Percentiles rank a stretch among this genome's conserved stretches.
Evolutionary conservation across 30 jellyfish, hydroid and myxozoan species (phyloP).

Genomic region (Aurelia aurita complex sp. Pacific): DNA sequence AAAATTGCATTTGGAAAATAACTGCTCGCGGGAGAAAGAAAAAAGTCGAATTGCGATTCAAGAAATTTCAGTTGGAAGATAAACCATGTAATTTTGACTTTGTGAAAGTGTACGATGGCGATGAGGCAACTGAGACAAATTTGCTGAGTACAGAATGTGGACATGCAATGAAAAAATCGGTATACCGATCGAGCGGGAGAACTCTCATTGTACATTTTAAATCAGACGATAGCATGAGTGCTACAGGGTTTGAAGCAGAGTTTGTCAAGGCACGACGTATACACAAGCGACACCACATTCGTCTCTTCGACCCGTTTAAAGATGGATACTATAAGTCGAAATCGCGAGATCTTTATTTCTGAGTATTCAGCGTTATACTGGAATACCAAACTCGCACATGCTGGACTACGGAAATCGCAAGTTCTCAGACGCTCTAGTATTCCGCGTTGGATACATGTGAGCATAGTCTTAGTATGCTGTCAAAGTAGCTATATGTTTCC

Average conservation of each 20-base stretch:
- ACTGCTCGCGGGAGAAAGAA: slow-evolving; percentile 39
- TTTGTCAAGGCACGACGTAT: slow-evolving; percentile 22
- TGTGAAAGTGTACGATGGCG: slow-evolving; percentile 70
- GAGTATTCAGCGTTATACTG: not conserved
- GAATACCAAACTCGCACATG: too few relatives aligned
- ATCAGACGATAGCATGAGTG: slow-evolving; percentile 62
- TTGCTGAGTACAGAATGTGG: slow-evolving; percentile 63
- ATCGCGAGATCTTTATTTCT: slow-evolving; percentile 51
- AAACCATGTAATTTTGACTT: slow-evolving; percentile 74
- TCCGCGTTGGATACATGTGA: too few relatives aligned
- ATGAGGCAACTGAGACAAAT: slow-evolving; percentile 5
- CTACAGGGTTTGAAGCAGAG: slow-evolving; percentile 55
- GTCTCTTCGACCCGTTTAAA: slow-evolving; percentile 51
- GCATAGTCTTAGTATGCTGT: too few relatives aligned
- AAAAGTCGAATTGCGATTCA: slow-evolving; percentile 35
- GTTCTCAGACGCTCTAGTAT: too few relatives aligned
- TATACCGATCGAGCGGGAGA: slow-evolving; percentile 52
- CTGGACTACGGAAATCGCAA: too few relatives aligned
- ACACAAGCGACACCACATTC: slow-evolving; percentile 52
- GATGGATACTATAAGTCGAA: slow-evolving; percentile 40
- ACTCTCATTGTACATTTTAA: slow-evolving; percentile 22
- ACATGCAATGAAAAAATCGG: slow-evolving; percentile 3
- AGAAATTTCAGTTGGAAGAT: slow-evolving; percentile 60
- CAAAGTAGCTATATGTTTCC: too few relatives aligned
- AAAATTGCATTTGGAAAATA: slow-evolving; percentile 63